Base-by-base conservation (phyloP, 2,113 vertebrate species). In the Suricata suricatta region DNA sequence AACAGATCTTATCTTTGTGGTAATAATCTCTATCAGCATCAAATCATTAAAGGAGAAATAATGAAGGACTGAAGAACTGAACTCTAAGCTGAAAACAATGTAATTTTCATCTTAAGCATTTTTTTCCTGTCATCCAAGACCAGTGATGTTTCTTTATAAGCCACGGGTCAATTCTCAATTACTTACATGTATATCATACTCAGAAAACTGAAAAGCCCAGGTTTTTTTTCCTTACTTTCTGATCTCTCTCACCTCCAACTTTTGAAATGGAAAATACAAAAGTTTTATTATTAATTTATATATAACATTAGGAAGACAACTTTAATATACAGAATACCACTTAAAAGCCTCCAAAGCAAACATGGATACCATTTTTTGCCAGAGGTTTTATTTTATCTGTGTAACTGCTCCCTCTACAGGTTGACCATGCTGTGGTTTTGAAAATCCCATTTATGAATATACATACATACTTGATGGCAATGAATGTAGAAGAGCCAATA, bases 401-500 rank as follows among this genome's bases (percentile, higher is more conserved):
- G 23, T 10, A 71, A 82, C 19, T n/a, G 60, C 21, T 38, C 23
- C 29, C 63, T n/a, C n/a, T 8, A 50, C 15, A 21, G 83, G 16
- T 5, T 80, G 52, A 23, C 64, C 69, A 12, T 4, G 2, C 19
- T 83, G 14, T 60, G 5, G 54, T n/a, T 97, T 54, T 47, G n/a
- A 90, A 92, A 80, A 60, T 27, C 5, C 27, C 29, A 47, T 12
- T 69, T 21, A 47, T 14, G 13, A 35, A 0, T 60, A 60, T 60
- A 47, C 38, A 12, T 97, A 99, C 99, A 74, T 99, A 99, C 99
- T 99, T 97, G 99, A 99, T 86, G 99, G 99, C 68, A 99, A 98
- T 5, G 99, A 99, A 98, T 99, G 99, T 64, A 99, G 99, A 86
- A 99, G 99, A 96, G 99, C 99, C 98, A 99, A 98, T 60, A 99